Conservation (phyloP, 1,140 invertebrate species). For the Nymphalis io region DNA sequence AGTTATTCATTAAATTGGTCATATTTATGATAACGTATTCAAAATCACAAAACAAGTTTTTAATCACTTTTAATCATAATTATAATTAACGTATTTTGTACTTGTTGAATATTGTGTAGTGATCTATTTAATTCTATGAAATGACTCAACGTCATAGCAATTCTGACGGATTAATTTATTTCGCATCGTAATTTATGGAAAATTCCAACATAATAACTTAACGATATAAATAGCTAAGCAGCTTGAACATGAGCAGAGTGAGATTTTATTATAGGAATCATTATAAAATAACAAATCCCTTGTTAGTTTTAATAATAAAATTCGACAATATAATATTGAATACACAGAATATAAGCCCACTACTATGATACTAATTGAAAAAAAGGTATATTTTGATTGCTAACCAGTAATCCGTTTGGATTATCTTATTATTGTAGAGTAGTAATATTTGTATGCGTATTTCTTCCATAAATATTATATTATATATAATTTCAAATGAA, state of each 20-base stretch:
- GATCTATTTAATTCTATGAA: not conserved
- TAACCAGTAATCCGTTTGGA: no score
- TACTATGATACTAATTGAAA: no score
- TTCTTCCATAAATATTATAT: no score
- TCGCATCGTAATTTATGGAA: constrained; percentile 13
- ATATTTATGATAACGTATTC: not conserved
- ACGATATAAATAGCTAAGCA: constrained; percentile 5
- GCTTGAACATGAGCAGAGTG: constrained; percentile 1
- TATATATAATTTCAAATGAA: no score
- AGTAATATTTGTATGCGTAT: no score
- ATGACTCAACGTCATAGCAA: not conserved
- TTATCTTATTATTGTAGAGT: no score
- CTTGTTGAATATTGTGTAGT: not conserved
- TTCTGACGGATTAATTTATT: constrained; percentile 7
- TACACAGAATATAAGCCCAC: no score
- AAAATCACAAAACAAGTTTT: not conserved
- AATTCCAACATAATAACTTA: constrained; percentile 25
- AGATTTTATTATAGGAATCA: constrained; percentile 4
- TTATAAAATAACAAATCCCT: not conserved
- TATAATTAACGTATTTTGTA: constrained; percentile 2
- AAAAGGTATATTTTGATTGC: no score
- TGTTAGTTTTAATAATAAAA: not conserved
- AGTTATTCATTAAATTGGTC: not conserved
- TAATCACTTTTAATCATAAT: constrained; percentile 1
- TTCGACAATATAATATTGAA: no score